phyloP scores from a whole-genome alignment of 64 coral and sea anemone species.

The Montipora capricornis region DNA sequence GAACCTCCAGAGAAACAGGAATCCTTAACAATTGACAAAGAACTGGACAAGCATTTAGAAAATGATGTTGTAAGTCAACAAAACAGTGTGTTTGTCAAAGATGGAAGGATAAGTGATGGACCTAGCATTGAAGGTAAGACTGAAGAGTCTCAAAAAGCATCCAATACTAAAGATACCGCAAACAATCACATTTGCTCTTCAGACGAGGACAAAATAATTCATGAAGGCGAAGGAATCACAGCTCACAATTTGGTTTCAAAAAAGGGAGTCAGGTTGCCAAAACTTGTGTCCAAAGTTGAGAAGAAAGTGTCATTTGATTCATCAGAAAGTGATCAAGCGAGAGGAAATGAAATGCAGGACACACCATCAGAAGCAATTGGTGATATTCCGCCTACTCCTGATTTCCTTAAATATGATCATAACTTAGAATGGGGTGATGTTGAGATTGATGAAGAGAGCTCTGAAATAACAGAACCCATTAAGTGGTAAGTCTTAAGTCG shows the following conservation, averaged over 20 bases:
- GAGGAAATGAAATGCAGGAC: neutral
- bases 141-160: neutral
- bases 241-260: neutral
- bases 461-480: neutral
- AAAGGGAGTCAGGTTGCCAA: slow-evolving; percentile 5
- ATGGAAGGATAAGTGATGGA: neutral
- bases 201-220: neutral
- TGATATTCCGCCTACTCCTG: slow-evolving; percentile 24
- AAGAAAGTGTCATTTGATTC: slow-evolving; percentile 33
- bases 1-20: neutral
- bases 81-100: neutral
- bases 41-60: neutral
- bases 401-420: slow-evolving; percentile 1
- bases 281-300: neutral
- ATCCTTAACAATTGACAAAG: neutral
- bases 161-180: neutral
- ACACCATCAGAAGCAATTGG: neutral
- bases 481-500: neutral
- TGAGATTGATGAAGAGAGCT: neutral
- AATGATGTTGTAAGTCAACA: neutral
- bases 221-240: neutral
- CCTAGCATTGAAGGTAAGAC: neutral
- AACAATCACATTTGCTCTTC: neutral
- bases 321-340: neutral
- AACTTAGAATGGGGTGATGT: neutral